Evolutionary conservation across 2,888 invertebrate species (phyloP).

Genomic region (Tenthredo scrophulariae): DNA sequence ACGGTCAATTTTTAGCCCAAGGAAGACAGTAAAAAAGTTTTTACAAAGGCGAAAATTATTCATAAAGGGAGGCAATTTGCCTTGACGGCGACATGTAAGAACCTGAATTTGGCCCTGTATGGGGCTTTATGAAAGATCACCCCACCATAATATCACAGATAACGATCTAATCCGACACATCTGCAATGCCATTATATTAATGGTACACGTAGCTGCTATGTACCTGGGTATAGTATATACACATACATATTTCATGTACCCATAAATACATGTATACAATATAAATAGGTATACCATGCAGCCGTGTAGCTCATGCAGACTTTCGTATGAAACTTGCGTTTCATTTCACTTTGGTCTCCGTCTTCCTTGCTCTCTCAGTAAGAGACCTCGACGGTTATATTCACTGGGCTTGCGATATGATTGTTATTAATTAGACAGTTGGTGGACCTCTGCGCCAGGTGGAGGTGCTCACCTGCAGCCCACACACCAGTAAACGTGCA

Average conservation of each 20-base stretch:
- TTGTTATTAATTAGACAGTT: constrained; percentile 74
- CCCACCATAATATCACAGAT: constrained; percentile 24
- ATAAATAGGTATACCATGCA: not conserved
- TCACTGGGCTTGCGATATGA: constrained; percentile 62
- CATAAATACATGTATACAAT: not conserved
- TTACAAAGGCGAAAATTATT: constrained; percentile 35
- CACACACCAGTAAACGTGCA: constrained; percentile 49
- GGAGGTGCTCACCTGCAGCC: constrained; percentile 68
- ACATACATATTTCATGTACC: not conserved
- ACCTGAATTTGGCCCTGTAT: constrained; percentile 11
- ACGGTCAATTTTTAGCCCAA: not conserved
- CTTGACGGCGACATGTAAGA: constrained; percentile 31
- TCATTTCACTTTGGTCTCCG: not conserved
- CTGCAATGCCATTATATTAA: constrained; percentile 45
- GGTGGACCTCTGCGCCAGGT: constrained; percentile 67
- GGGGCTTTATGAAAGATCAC: constrained; percentile 15
- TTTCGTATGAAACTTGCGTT: constrained; percentile 28
- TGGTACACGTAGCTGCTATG: constrained; percentile 29
- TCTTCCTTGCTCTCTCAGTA: not conserved
- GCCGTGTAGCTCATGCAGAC: not conserved
- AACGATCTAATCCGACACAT: constrained; percentile 33
- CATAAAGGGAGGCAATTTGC: constrained; percentile 26
- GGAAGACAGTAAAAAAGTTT: not conserved
- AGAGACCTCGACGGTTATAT: constrained; percentile 56
- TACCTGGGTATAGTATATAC: not conserved